Evolutionary conservation across 1,140 invertebrate species (phyloP), one percentile per base, ranked within the genome.

Genomic region (Achroia grisella): DNA sequence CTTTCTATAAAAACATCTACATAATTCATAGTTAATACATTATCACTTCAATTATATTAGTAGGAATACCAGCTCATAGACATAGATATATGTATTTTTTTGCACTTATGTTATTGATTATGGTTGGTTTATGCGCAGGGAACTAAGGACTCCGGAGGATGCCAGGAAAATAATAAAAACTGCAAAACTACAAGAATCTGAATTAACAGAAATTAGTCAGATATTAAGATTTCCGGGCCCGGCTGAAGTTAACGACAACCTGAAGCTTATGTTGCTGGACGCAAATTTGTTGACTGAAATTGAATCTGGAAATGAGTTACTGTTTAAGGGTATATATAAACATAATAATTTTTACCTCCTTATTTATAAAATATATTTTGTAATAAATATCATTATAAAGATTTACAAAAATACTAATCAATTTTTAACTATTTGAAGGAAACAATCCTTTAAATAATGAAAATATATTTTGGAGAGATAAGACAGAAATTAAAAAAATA

Each of bases 201-300:
- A 93, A 62, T 58, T 94, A 17, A 87, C 87, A 8, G 87, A 91
- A 46, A 58, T 89, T 4, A 89, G 91, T 0, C 92, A 93, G 80
- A 77, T 89, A 1, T 61, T 94, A 4, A 89, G 90, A 71, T 91
- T 91, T 62, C 76, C 87, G 1, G 58, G 77, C 1, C 46, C 77
- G 17, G 61, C 74, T 12, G 50, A 87, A 13, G 64, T 86, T 10
- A 75, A 83, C 40, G 78, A 89, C 39, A 87, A 89, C 57, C 86
- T 90, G 44, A 89, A 87, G 48, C 74, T 94, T 0, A 71, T 95
- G 52, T 89, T 93, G 62, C 69, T 94, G 10, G 91, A 94, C 70
- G 77, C 89, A 31, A 80, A 89, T 44, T 77, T 94, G 39, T 53
- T 91, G 3, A 78, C 89, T 44, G 75, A 88, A 63, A 83, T 95